A percentile compares a stretch with the other conserved stretches of the same genome.
Evolutionary conservation across 1,140 invertebrate genomes (phyloP).

Genomic region (Drosophila ogumai): DNA sequence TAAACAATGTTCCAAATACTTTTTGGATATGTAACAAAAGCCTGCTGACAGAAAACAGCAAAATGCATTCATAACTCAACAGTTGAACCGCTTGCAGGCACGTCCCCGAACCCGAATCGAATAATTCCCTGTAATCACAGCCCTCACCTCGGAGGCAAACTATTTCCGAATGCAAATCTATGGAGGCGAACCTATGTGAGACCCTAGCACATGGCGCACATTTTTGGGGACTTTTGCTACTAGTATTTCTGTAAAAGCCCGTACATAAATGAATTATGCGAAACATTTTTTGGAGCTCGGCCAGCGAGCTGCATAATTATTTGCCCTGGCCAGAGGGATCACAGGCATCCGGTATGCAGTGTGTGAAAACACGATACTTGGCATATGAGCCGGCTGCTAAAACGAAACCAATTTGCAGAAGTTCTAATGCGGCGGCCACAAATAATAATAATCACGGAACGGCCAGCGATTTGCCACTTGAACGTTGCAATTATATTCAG

Average conservation of each 20-base stretch:
- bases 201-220: slow-evolving; percentile 30
- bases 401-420: slow-evolving; percentile 69
- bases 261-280: slow-evolving; percentile 37
- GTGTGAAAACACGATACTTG: slow-evolving; percentile 44
- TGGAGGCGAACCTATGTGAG: slow-evolving; percentile 14
- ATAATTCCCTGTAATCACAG: slow-evolving; percentile 15
- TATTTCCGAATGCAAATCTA: slow-evolving; percentile 36
- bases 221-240: slow-evolving; percentile 19
- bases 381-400: slow-evolving; percentile 20
- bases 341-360: slow-evolving; percentile 17
- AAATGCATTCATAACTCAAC: background rate
- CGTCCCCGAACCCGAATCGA: background rate
- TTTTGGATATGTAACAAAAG: background rate
- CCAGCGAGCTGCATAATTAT: slow-evolving; percentile 42
- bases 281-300: slow-evolving; percentile 30
- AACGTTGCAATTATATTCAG: slow-evolving; percentile 72
- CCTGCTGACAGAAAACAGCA: background rate
- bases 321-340: slow-evolving; percentile 16
- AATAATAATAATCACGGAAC: slow-evolving; percentile 64
- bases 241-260: slow-evolving; percentile 21
- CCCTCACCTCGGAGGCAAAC: slow-evolving; percentile 20
- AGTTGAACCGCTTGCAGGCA: background rate
- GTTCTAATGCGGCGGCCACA: slow-evolving; percentile 57
- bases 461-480: slow-evolving; percentile 64
- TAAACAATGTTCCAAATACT: background rate